Base-by-base conservation (phyloP, 2,797 vertebrate genomes). In the Hapalemur alaotrensis region DNA sequence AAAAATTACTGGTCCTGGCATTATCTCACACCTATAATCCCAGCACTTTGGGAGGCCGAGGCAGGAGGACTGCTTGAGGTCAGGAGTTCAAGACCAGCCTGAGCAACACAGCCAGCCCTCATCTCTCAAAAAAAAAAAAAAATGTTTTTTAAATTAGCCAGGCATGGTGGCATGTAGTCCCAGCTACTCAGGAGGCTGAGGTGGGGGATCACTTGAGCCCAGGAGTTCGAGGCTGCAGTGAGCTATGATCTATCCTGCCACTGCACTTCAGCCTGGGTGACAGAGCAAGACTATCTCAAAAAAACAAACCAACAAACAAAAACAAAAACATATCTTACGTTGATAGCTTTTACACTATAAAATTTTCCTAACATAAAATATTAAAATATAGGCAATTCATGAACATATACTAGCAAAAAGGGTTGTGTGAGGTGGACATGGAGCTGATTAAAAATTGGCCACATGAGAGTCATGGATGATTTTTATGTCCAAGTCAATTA, bases 311-410 rank as follows among this genome's bases (percentile, higher is more conserved):
- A n/a, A 28, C 1, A 59, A 25, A 65, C 63, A 65, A n/a, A 65
- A 63, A 65, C 57, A 69, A 94, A 83, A 89, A 69, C 35, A 43
- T 11, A 17, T 84, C 84, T 95, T 67, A 73, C 25, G 69, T 69
- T 91, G 38, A 46, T 54, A 80, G 17, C 91, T 94, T 92, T 70
- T 88, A 13, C 54, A 90, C 32, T 41, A 85, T 25, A 93, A 61
- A 79, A 90, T 61, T 86, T 95, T 43, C 32, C 48, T 83, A 73
- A 73, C 67, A 72, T 52, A 82, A 54, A 81, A 82, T 69, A 72
- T 59, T 80, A 95, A 96, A 89, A 94, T 63, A n/a, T 41, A 23
- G 23, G 15, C 54, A 89, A 94, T 23, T 96, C 46, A 61, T 80
- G 32, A 95, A 90, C 28, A 93, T 22, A 54, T 41, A 65, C 32